Base-by-base conservation (phyloP, 2,797 vertebrate genomes). In the Ptychobarbus kaznakovi region DNA sequence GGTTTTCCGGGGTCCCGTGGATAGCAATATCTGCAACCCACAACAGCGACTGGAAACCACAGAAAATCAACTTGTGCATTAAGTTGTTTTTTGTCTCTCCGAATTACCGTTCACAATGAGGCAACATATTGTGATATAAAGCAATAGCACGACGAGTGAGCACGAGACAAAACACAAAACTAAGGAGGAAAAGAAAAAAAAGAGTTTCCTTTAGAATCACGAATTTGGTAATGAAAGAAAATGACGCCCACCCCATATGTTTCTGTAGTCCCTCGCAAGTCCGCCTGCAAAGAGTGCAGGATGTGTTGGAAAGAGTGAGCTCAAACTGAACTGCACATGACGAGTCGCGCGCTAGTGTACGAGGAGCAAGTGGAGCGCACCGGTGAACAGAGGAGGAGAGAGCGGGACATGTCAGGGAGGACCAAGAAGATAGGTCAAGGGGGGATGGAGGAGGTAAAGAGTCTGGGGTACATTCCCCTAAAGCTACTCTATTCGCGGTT, bases 1-100 rank as follows among this genome's bases (percentile, higher is more conserved):
- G 82, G 80, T 77, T 89, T 87, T 81, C 90, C 91, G 91, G 92
- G 92, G 90, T 93, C 93, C 94, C 79, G 90, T 88, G 82, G 91
- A 92, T 84, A 88, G 90, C 87, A 89, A 86, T 82, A 78, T 89
- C 89, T 89, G 82, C 80, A 76, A 86, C 84, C 87, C 90, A 84
- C 87, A 90, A 89, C 90, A 84, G 84, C 38, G 70, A 66, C 84
- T 86, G 89, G 86, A 88, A 86, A 76, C 79, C 85, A 86, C 38
- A 74, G 44, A 82, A 83, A 88, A 87, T 80, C 87, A 90, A 86
- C 93, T 93, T 91, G 93, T 72, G 82, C 82, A 89, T 77, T 88
- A 88, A 86, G 87, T 88, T 87, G 89, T 80, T 89, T 69, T 78
- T 83, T 87, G 87, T 89, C 89, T 92, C 91, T 89, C 91, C 90